These are phyloP conservation scores for Apocheima hispidaria DNA, from an alignment of 2,888 invertebrate genomes.

Conservation along the genomic window DNA sequence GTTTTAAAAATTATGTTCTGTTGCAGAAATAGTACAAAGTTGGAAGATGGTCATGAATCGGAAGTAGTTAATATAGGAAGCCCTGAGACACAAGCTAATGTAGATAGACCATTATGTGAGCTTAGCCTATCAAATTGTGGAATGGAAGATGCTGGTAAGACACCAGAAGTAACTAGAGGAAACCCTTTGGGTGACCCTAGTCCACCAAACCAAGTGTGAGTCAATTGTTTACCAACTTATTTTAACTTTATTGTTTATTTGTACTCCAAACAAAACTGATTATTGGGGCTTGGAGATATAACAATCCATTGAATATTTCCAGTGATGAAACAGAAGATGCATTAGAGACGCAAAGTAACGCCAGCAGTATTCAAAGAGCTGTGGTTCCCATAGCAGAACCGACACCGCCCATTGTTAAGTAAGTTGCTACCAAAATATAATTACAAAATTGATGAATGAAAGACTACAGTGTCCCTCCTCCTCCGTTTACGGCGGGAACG, in stretches of 20 bases:
- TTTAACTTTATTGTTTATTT: too few relatives aligned
- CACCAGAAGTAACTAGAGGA: background rate
- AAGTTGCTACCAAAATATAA: background rate
- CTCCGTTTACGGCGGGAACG: too few relatives aligned
- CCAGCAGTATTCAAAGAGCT: background rate
- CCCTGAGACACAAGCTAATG: background rate
- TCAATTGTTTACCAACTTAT: background rate
- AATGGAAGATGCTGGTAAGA: background rate
- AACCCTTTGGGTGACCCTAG: background rate
- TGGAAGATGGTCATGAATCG: background rate
- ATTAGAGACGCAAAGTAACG: conserved; percentile 10
- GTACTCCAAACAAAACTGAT: too few relatives aligned
- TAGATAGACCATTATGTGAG: background rate
- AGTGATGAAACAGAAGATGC: conserved; percentile 12
- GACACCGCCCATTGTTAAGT: conserved; percentile 21
- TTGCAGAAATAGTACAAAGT: conserved; percentile 7
- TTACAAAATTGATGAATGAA: too few relatives aligned
- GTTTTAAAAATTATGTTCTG: background rate
- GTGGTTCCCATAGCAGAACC: conserved; percentile 10
- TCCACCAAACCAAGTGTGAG: background rate
- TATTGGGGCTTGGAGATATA: too few relatives aligned
- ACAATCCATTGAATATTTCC: background rate
- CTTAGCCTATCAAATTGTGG: background rate
- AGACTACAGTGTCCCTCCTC: too few relatives aligned
- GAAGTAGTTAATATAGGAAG: background rate